Evolutionary conservation across 2,113 vertebrate species (phyloP), one percentile per base, ranked within the genome.

Genomic region (Protobothrops mucrosquamatus): DNA sequence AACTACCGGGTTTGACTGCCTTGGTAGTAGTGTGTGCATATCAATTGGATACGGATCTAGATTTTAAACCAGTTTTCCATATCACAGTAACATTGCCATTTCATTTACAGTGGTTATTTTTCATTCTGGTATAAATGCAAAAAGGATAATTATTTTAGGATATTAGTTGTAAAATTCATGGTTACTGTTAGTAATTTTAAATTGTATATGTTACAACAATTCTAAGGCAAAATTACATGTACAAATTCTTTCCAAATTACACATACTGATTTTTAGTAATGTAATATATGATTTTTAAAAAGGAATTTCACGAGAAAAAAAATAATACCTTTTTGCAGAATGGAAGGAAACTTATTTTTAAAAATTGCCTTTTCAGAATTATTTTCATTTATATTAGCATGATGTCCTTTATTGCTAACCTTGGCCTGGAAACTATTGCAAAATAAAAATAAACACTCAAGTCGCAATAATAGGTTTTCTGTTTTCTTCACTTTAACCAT

Each of bases 41-140:
- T 94, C 88, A 56, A 94, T n/a, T 92, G 89, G 95, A 88, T 85
- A 88, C 26, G 61, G 88, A 95, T 96, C 94, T 94, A 95, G 93
- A 97, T 91, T 93, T 94, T 96, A 94, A 91, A 93, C 91, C 55
- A 93, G 89, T 90, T 96, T 97, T 97, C 96, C 95, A 97, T 97
- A 93, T 85, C 96, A 93, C 95, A 92, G 94, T 24, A 85, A 98
- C 97, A 95, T 97, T 97, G 97, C 97, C 97, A 97, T 96, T 97
- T 96, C 97, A 97, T 97, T 93, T 97, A 94, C 95, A 97, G 96
- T 96, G 95, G 97, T 93, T 97, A 97, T 98, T 97, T 98, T 98
- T 97, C 97, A 97, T 97, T 96, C 97, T 94, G 96, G 91, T 95
- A 96, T 95, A 94, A 97, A 95, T 95, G 94, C 97, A 97, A 94